Conservation (phyloP, 1,140 invertebrate genomes). For the Ceratoteleas bidentatus region DNA sequence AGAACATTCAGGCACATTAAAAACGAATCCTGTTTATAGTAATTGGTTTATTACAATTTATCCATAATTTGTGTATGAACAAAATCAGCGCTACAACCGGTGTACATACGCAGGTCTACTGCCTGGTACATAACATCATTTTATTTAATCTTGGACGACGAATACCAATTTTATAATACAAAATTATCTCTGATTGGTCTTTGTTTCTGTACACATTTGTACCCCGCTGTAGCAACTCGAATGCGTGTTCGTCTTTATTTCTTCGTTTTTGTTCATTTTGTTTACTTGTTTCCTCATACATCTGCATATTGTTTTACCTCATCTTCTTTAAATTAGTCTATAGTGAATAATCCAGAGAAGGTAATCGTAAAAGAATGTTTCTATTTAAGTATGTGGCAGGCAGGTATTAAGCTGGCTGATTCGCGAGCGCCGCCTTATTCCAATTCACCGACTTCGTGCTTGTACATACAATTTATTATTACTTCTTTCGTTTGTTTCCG, state of each 20-base stretch:
- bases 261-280: slow-evolving; percentile 17
- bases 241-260: slow-evolving; percentile 25
- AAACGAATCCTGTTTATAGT: slow-evolving; percentile 65
- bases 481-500: slow-evolving; percentile 10
- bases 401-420: slow-evolving; percentile 80
- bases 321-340: slow-evolving; percentile 62
- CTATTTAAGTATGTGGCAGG: slow-evolving; percentile 75
- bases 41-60: slow-evolving; percentile 77
- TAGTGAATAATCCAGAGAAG: slow-evolving; percentile 58
- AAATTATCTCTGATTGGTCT: slow-evolving; percentile 70
- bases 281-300: slow-evolving; percentile 17
- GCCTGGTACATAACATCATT: slow-evolving; percentile 68
- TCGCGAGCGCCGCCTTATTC: slow-evolving; percentile 49
- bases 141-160: slow-evolving; percentile 67
- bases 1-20: slow-evolving; percentile 32
- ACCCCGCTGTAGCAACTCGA: slow-evolving; percentile 63
- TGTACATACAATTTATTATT: slow-evolving; percentile 37
- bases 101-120: slow-evolving; percentile 67
- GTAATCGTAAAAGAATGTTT: slow-evolving; percentile 72
- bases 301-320: slow-evolving; percentile 30
- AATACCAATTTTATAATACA: slow-evolving; percentile 74
- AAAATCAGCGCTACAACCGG: slow-evolving; percentile 74
- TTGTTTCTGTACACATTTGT: slow-evolving; percentile 72
- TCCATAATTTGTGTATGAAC: slow-evolving; percentile 73
- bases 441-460: slow-evolving; percentile 27